Evolutionary conservation across 92 coral and sea anemone genomes (phyloP).

Genomic region (Hydrozoanthus gracilis): DNA sequence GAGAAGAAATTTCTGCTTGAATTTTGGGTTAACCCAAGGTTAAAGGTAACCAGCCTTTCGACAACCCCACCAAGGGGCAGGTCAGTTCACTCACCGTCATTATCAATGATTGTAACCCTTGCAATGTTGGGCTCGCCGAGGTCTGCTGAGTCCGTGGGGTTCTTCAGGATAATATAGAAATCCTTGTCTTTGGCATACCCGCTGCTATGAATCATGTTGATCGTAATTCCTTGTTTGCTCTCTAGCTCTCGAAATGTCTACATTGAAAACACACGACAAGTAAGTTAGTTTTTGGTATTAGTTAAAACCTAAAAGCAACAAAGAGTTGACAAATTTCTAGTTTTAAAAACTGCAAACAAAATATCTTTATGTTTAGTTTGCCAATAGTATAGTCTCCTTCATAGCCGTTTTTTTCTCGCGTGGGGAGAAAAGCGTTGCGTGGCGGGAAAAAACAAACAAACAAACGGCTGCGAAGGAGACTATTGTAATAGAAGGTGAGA

Average conservation of each 20-base stretch:
- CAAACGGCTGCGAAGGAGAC: no score
- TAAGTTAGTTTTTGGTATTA: not conserved
- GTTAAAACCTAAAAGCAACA: no score
- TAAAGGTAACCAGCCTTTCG: not conserved
- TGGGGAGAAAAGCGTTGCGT: no score
- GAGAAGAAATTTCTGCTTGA: not conserved
- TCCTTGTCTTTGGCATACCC: slow-evolving; percentile 75
- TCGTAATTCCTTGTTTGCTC: slow-evolving; percentile 64
- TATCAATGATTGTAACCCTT: slow-evolving; percentile 80
- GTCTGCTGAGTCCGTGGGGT: slow-evolving; percentile 66
- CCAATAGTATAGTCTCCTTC: no score
- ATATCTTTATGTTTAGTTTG: no score
- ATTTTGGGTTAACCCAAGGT: not conserved
- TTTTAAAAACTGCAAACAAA: no score
- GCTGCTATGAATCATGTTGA: slow-evolving; percentile 61
- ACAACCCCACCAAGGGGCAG: not conserved
- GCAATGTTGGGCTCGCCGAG: slow-evolving; percentile 85
- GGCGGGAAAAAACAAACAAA: no score
- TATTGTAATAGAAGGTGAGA: no score
- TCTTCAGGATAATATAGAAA: slow-evolving; percentile 76
- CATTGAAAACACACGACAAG: not conserved
- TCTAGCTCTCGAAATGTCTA: slow-evolving; percentile 70
- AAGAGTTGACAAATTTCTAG: no score
- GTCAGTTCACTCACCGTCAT: slow-evolving; percentile 65
- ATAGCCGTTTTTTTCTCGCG: no score